These are phyloP conservation scores for Carabus problematicus DNA, from an alignment of 2,888 invertebrate genomes.

Conservation along the genomic window DNA sequence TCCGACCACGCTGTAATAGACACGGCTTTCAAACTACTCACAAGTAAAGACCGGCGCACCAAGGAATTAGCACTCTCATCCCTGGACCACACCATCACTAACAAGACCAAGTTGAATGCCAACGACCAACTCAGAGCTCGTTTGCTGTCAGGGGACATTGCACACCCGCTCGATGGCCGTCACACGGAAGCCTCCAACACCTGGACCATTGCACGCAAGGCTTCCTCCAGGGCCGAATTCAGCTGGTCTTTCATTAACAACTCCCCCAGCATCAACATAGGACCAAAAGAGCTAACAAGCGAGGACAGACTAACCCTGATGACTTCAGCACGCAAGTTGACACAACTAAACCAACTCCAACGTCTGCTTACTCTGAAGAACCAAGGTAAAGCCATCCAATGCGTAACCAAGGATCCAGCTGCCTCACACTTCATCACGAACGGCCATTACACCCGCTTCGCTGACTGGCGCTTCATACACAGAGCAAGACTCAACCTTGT, in stretches of 20 bases:
- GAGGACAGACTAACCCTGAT: constrained; percentile 7
- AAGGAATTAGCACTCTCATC: too few species aligned
- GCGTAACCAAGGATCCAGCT: constrained; percentile 6
- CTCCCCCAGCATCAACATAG: not conserved
- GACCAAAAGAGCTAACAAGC: constrained; percentile 5
- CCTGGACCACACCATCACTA: too few species aligned
- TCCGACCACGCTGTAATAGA: constrained; percentile 16
- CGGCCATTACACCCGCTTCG: too few species aligned
- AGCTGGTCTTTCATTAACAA: not conserved
- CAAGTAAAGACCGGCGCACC: not conserved
- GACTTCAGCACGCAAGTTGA: not conserved
- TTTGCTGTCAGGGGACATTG: not conserved
- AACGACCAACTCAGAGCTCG: not conserved
- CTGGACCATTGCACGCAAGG: not conserved
- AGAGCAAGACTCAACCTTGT: constrained; percentile 51
- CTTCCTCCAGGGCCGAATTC: not conserved
- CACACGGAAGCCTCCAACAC: too few species aligned
- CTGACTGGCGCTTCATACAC: constrained; percentile 57
- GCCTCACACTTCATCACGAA: too few species aligned
- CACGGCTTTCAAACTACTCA: constrained; percentile 8
- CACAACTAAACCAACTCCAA: not conserved
- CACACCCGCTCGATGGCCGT: not conserved
- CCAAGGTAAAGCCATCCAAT: constrained; percentile 22
- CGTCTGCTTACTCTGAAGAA: not conserved
- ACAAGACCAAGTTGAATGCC: too few species aligned